Base-by-base conservation (phyloP, 2,113 vertebrate species). In the Aix galericulata region DNA sequence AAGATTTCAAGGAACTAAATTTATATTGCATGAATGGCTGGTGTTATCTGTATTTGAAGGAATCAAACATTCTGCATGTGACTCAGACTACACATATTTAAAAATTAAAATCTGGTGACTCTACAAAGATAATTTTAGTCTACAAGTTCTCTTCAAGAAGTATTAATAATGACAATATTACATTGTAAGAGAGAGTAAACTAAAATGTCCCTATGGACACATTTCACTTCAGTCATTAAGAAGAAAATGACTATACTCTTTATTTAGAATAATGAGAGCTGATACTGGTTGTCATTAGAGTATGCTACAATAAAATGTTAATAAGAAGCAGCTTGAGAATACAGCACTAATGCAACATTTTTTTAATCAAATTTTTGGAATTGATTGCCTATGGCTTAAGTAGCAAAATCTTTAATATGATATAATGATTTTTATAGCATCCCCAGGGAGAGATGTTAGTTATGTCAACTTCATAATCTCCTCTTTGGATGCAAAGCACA, bases 321-420 rank as follows among this genome's bases (percentile, higher is more conserved):
- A 95, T 62, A 90, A 96, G 91, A 94, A 95, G 78, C 83, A 92
- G 77, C 82, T 82, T 84, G 94, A 97, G 94, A 96, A 93, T 88
- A 91, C 64, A 72, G 63, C 76, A 88, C 72, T 91, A 93, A 95
- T 88, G 85, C 68, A 85, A 50, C 67, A 48, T 42, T 95, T 92
- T 94, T 91, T 97, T 76, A 96, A 97, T 97, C 93, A 96, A 96
- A 95, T 95, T 82, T 94, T 92, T 95, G 44, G 58, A 95, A 97
- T 95, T 74, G 87, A 97, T 96, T 95, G 78, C 89, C 86, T 92
- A 64, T 93, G 74, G 59, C 94, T 96, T 69, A 58, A 84, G 82
- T 89, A 91, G 84, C 69, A 89, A 94, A 90, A 86, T 83, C 87
- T 89, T 86, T 95, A 73, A 91, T 90, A 82, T 50, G 62, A 72